Percentiles rank a stretch among this genome's conserved stretches.
phyloP scores from a whole-genome alignment of 1,140 invertebrate species.

The Carposina sasakii region DNA sequence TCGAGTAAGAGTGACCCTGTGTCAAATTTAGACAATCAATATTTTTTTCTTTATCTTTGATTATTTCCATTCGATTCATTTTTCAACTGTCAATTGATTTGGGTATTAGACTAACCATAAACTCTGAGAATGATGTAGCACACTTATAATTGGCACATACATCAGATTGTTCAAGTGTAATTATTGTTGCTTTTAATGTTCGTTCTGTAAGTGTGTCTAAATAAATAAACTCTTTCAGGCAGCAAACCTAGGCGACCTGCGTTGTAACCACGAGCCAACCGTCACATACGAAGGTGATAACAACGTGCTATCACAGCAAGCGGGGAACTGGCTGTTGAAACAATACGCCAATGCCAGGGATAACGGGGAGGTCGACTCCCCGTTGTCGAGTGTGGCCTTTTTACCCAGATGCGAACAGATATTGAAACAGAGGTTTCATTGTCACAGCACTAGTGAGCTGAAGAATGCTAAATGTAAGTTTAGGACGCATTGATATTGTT shows the following conservation, averaged over 20 bases:
- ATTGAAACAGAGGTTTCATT: slow-evolving; percentile 68
- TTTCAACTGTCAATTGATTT: no score
- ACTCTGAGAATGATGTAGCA: no score
- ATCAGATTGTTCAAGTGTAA: no score
- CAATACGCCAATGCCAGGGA: slow-evolving; percentile 74
- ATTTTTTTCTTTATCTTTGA: no score
- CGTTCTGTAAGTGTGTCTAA: slow-evolving; percentile 24
- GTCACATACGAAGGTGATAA: slow-evolving; percentile 98
- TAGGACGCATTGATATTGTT: no score
- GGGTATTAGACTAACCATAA: no score
- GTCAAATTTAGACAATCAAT: no score
- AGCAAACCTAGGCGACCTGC: slow-evolving; percentile 82
- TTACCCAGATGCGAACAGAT: slow-evolving; percentile 72
- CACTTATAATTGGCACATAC: no score
- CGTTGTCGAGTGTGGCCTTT: slow-evolving; percentile 78
- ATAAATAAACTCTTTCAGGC: slow-evolving; percentile 29
- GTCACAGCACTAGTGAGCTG: slow-evolving; percentile 54
- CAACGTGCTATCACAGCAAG: slow-evolving; percentile 95
- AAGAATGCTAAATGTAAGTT: slow-evolving; percentile 76
- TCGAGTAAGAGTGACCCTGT: no score
- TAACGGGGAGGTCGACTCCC: slow-evolving; percentile 69
- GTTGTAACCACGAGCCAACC: slow-evolving; percentile 92
- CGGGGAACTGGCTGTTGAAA: slow-evolving; percentile 90
- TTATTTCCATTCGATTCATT: no score
- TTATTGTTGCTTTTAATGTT: no score